A percentile compares a stretch with the other conserved stretches of the same genome.
phyloP scores from a whole-genome alignment of 2,888 invertebrate species.

The Tipula vernalis region DNA sequence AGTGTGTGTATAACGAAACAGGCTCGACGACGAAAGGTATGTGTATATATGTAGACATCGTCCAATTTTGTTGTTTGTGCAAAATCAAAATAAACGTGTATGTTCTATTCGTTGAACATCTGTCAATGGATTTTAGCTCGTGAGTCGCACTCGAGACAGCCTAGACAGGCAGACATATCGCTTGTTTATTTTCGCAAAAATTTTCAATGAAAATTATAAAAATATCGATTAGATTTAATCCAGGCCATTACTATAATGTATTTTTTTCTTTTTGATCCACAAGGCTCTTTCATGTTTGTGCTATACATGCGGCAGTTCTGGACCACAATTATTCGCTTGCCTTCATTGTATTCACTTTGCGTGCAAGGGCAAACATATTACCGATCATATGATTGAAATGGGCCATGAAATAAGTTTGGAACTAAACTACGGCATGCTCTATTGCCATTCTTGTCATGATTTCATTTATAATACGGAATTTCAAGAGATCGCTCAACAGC shows the following conservation, averaged over 20 bases:
- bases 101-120: neutral
- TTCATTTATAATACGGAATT: slow-evolving; percentile 78
- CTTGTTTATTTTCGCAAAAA: neutral
- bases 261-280: slow-evolving; percentile 32
- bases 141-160: neutral
- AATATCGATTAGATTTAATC: too few species aligned
- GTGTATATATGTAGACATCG: slow-evolving; percentile 6
- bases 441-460: slow-evolving; percentile 82
- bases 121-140: neutral
- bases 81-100: neutral
- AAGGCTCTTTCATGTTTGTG: slow-evolving; percentile 66
- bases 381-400: slow-evolving; percentile 68
- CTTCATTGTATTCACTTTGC: slow-evolving; percentile 89
- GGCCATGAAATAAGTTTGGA: slow-evolving; percentile 81
- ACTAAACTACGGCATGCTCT: slow-evolving; percentile 74
- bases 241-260: neutral
- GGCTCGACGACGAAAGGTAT: slow-evolving; percentile 72
- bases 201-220: neutral
- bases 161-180: neutral
- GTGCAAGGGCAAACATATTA: slow-evolving; percentile 77
- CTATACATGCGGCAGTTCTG: slow-evolving; percentile 65
- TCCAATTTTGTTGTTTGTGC: neutral
- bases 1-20: slow-evolving; percentile 69
- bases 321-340: slow-evolving; percentile 72
- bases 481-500: slow-evolving; percentile 41